Conservation (phyloP, 2,888 invertebrate species). For the Heliconius hortense region DNA sequence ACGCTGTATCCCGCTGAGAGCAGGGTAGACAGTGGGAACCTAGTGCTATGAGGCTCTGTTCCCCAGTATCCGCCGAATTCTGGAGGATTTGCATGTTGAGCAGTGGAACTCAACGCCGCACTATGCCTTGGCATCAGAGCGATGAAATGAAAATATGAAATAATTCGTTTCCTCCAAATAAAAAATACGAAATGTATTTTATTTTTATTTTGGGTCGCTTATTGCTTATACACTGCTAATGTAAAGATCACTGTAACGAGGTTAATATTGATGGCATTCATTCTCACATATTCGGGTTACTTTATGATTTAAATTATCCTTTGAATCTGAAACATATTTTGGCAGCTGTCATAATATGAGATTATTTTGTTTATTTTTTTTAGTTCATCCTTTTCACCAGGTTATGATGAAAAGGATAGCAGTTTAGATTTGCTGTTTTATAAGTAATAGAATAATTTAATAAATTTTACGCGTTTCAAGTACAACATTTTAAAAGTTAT, state of each 20-base stretch:
- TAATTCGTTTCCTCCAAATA: no score
- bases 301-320: slow-evolving; percentile 4
- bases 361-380: neutral
- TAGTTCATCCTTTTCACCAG: neutral
- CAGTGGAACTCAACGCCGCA: no score
- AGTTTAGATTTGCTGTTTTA: neutral
- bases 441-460: neutral
- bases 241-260: slow-evolving; percentile 6
- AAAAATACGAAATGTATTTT: no score
- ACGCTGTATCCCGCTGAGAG: no score
- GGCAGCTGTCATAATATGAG: neutral
- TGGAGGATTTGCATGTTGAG: no score
- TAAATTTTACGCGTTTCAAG: neutral
- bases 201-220: neutral
- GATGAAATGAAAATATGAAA: no score
- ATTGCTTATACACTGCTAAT: neutral
- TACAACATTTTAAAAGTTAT: neutral
- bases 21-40: no score
- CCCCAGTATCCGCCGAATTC: no score
- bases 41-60: no score
- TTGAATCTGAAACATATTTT: slow-evolving; percentile 5
- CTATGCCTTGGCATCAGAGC: no score
- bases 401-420: neutral
- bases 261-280: neutral
- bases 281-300: neutral